These are phyloP conservation scores for Mimumesa dahlbomi DNA, from an alignment of 2,888 invertebrate genomes.

Conservation along the genomic window DNA sequence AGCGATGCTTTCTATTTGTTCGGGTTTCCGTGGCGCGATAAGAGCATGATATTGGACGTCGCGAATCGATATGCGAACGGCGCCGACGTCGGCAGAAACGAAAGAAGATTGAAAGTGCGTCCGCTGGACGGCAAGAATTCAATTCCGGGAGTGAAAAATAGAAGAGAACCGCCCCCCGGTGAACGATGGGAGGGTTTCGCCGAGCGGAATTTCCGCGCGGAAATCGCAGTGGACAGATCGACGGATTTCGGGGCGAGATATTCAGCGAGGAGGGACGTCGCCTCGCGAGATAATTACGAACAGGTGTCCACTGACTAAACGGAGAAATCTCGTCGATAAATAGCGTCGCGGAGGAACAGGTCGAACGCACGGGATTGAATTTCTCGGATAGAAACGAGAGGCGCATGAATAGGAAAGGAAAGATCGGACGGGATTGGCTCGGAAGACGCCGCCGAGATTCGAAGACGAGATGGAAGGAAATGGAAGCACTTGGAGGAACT, in stretches of 20 bases:
- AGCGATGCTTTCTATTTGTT: no score
- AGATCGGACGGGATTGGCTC: background rate
- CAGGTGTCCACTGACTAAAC: no score
- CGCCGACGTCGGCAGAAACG: conserved; percentile 27
- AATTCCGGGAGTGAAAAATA: conserved; percentile 33
- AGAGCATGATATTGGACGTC: conserved; percentile 53
- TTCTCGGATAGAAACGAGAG: background rate
- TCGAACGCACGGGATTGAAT: no score
- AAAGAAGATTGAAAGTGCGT: conserved; percentile 60
- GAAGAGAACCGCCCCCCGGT: no score
- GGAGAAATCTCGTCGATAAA: no score
- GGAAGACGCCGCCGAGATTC: background rate
- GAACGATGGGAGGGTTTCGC: no score
- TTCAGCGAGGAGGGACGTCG: background rate
- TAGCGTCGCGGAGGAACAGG: no score
- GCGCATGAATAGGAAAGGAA: background rate
- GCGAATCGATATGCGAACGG: conserved; percentile 7
- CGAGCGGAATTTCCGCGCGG: no score
- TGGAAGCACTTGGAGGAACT: conserved; percentile 48
- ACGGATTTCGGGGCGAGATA: no score
- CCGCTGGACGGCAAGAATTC: conserved; percentile 58
- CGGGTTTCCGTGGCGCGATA: conserved; percentile 61
- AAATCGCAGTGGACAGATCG: no score
- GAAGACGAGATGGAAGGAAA: conserved; percentile 18
- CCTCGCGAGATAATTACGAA: no score